Percentiles rank a stretch among this genome's conserved stretches.
These are phyloP conservation scores for Triplophysa siluroides DNA, from an alignment of 2,113 vertebrate genomes.

Conservation along the genomic window DNA sequence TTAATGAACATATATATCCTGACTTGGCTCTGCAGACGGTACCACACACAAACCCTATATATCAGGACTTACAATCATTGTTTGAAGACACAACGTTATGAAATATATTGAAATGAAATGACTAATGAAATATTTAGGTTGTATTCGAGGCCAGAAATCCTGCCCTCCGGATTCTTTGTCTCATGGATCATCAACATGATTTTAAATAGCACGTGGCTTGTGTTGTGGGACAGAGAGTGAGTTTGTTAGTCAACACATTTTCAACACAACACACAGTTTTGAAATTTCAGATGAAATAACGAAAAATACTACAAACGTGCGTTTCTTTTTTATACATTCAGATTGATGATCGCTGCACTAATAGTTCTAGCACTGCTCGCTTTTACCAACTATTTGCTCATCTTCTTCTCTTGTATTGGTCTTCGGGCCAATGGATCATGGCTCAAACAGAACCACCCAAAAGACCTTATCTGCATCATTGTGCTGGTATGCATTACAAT, in stretches of 20 bases:
- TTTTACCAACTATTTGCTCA: conserved; percentile 63
- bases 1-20: conserved; percentile 70
- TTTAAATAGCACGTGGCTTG: conserved; percentile 73
- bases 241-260: conserved; percentile 37
- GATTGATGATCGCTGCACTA: conserved; percentile 70
- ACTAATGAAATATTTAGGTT: conserved; percentile 38
- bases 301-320: neutral
- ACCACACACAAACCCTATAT: neutral
- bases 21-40: conserved; percentile 71
- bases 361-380: conserved; percentile 72
- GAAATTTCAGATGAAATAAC: neutral
- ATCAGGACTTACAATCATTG: neutral
- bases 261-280: neutral
- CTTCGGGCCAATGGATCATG: conserved; percentile 69
- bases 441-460: conserved; percentile 71
- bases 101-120: neutral
- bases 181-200: conserved; percentile 72
- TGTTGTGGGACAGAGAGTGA: conserved; percentile 77
- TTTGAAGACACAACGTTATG: neutral
- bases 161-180: conserved; percentile 70
- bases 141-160: conserved; percentile 56
- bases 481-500: conserved; percentile 70
- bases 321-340: conserved; percentile 4
- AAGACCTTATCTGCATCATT: conserved; percentile 75
- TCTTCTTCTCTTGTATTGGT: conserved; percentile 76